These are phyloP conservation scores for Phrixothrix hirtus DNA, from an alignment of 2,888 invertebrate genomes.

Conservation along the genomic window DNA sequence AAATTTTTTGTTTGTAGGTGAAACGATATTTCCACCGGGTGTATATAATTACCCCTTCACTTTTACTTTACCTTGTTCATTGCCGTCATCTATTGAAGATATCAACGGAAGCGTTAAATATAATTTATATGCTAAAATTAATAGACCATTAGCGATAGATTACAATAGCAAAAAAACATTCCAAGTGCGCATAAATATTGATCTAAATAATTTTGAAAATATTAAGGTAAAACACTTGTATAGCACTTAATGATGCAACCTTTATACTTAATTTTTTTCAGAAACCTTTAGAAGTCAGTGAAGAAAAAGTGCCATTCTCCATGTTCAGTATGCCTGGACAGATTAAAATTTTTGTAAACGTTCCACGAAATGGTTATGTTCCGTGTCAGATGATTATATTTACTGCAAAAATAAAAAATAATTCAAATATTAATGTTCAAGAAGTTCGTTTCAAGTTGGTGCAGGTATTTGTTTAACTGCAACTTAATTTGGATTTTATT, in stretches of 20 bases:
- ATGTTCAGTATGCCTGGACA: slow-evolving; percentile 1
- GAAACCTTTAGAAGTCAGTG: slow-evolving; percentile 1
- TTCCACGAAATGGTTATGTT: slow-evolving; percentile 4
- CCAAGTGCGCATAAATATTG: neutral
- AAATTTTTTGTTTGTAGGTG: slow-evolving; percentile 14
- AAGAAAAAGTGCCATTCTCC: slow-evolving; percentile 3
- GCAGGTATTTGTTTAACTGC: no score
- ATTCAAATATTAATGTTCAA: slow-evolving; percentile 9
- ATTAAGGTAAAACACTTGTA: slow-evolving; percentile 9
- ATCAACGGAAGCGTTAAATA: slow-evolving; percentile 9
- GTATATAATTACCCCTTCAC: slow-evolving; percentile 12
- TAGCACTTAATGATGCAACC: neutral
- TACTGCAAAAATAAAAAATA: slow-evolving; percentile 4
- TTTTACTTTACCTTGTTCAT: neutral
- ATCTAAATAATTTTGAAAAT: slow-evolving; percentile 4
- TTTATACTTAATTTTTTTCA: neutral
- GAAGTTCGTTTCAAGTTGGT: slow-evolving; percentile 6
- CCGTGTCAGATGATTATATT: slow-evolving; percentile 4
- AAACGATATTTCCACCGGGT: slow-evolving; percentile 13
- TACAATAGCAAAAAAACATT: slow-evolving; percentile 8
- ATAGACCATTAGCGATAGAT: slow-evolving; percentile 12
- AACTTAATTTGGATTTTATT: no score
- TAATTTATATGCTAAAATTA: slow-evolving; percentile 5
- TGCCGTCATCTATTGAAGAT: slow-evolving; percentile 16
- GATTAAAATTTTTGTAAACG: neutral